Conservation (phyloP, 1,140 invertebrate genomes). For the Monomorium pharaonis region DNA sequence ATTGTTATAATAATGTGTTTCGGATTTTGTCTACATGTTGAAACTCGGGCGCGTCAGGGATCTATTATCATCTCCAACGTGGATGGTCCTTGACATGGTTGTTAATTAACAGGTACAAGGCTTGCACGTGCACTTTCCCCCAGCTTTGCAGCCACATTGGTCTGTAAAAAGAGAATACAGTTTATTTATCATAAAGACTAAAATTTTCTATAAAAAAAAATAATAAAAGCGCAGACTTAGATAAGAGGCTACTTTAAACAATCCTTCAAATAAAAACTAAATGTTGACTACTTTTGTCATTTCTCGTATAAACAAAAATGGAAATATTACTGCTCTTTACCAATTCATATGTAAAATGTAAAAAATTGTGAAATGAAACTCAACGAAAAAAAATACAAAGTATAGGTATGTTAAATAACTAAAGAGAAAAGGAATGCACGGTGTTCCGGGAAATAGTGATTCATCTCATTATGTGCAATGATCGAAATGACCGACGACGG, state of each 20-base stretch:
- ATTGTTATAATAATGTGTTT: neutral
- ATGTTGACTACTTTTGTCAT: neutral
- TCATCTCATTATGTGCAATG: slow-evolving; percentile 16
- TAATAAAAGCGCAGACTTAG: neutral
- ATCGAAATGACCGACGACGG: neutral
- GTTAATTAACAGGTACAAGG: slow-evolving; percentile 62
- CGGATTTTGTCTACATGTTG: slow-evolving; percentile 10
- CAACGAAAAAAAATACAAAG: neutral
- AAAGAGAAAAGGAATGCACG: neutral
- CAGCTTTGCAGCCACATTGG: slow-evolving; percentile 72
- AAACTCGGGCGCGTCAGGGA: neutral
- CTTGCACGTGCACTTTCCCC: slow-evolving; percentile 70
- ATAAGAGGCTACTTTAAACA: neutral
- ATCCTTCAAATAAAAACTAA: neutral
- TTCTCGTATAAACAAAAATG: neutral
- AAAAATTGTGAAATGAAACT: neutral
- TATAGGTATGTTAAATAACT: neutral
- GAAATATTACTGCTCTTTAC: neutral
- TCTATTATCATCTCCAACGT: neutral
- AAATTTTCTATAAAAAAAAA: neutral
- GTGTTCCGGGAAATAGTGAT: neutral
- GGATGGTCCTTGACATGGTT: neutral
- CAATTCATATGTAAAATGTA: neutral
- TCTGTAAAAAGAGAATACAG: slow-evolving; percentile 65
- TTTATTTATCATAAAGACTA: neutral